These are phyloP conservation scores for Nematostella vectensis DNA, from an alignment of 92 coral and sea anemone genomes.

Conservation along the genomic window DNA sequence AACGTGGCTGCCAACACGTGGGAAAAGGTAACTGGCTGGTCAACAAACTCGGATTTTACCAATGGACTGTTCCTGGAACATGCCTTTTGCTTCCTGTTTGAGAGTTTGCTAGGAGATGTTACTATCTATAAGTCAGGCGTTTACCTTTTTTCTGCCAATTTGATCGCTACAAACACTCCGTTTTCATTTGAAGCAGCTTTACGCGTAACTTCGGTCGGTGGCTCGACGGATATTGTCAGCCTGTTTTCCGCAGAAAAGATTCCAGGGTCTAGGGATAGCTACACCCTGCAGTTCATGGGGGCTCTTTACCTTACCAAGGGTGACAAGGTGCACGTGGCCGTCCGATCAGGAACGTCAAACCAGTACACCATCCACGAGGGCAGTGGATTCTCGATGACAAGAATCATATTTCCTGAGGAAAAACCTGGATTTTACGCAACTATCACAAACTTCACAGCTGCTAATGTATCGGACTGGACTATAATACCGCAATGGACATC, in stretches of 20 bases:
- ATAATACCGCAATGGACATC: conserved; percentile 28
- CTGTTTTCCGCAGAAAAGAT: conserved; percentile 28
- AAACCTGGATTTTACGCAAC: conserved; percentile 40
- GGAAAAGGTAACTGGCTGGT: conserved; percentile 50
- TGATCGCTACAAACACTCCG: conserved; percentile 16
- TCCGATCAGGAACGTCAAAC: conserved; percentile 20
- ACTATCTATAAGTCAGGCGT: conserved; percentile 37
- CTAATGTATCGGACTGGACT: conserved; percentile 7
- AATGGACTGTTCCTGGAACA: conserved; percentile 44
- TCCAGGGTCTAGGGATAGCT: conserved; percentile 11
- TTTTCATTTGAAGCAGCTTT: conserved; percentile 33
- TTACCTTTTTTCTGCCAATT: conserved; percentile 36
- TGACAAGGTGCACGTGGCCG: conserved; percentile 25
- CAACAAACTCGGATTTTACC: conserved; percentile 43
- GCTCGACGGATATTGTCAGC: conserved; percentile 8
- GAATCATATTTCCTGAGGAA: conserved; percentile 46
- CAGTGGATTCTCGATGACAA: conserved; percentile 44
- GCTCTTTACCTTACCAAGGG: conserved; percentile 31
- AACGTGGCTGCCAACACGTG: conserved; percentile 15
- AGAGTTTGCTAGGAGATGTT: conserved; percentile 39
- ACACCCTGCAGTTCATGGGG: conserved; percentile 38
- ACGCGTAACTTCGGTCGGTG: conserved; percentile 19
- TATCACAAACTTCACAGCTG: not conserved
- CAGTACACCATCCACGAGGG: conserved; percentile 46
- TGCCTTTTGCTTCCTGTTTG: conserved; percentile 33